phyloP scores from a whole-genome alignment of 2,888 invertebrate genomes.

The Dinocampus coccinellae region DNA sequence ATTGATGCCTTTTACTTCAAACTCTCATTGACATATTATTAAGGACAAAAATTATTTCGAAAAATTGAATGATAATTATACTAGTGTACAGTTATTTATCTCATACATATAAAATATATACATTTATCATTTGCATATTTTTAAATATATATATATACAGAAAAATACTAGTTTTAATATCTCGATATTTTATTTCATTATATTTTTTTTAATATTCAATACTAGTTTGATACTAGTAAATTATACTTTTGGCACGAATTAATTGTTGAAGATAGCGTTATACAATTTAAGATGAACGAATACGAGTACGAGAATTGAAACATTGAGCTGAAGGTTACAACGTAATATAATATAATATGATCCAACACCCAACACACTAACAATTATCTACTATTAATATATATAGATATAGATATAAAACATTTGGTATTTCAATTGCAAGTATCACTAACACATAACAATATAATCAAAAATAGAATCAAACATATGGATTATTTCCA shows the following conservation, averaged over 20 bases:
- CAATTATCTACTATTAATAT: background rate
- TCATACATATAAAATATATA: too few relatives aligned
- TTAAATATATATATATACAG: too few relatives aligned
- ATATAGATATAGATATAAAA: background rate
- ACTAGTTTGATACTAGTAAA: background rate
- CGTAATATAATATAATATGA: background rate
- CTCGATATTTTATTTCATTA: background rate
- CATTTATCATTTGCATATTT: too few relatives aligned
- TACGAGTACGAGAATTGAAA: background rate
- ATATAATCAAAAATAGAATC: background rate
- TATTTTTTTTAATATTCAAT: background rate
- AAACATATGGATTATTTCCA: background rate
- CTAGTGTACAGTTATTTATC: too few relatives aligned
- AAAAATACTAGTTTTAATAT: background rate
- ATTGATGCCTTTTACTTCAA: too few relatives aligned
- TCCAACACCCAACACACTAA: background rate
- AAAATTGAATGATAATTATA: too few relatives aligned
- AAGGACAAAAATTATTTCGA: too few relatives aligned
- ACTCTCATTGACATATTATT: too few relatives aligned
- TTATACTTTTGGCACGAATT: background rate
- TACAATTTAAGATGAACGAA: background rate
- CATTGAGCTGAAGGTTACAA: background rate
- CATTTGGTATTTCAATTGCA: too few relatives aligned
- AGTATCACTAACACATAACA: background rate
- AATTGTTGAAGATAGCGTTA: background rate